A percentile compares a stretch with the other conserved stretches of the same genome.
Evolutionary conservation across 2,113 vertebrate genomes (phyloP).

Genomic region (Columbina picui): DNA sequence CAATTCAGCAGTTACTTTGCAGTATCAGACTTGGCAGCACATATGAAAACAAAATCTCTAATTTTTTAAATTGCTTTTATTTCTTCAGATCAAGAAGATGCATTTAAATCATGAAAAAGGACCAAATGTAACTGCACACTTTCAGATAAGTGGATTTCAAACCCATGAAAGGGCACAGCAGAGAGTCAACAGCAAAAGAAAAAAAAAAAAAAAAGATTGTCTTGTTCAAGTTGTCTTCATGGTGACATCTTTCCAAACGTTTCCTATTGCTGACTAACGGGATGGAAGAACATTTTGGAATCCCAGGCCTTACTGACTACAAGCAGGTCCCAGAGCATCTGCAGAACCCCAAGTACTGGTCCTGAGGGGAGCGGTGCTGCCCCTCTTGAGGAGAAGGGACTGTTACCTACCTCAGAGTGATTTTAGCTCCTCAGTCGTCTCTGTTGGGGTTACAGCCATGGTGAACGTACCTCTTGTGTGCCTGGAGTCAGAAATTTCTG

Average conservation of each 20-base stretch:
- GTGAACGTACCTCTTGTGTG: background rate
- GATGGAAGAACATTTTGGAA: background rate
- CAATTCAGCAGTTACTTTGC: conserved; percentile 69
- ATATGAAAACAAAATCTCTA: conserved; percentile 59
- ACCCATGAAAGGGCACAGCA: conserved; percentile 36
- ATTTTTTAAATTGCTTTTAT: conserved; percentile 49
- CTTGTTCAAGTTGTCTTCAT: conserved; percentile 3
- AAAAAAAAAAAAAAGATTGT: background rate
- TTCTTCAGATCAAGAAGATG: conserved; percentile 57
- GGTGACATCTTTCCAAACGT: conserved; percentile 4
- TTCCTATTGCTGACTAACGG: background rate
- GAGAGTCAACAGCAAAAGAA: conserved; percentile 42
- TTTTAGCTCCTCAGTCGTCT: background rate
- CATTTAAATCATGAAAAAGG: conserved; percentile 14
- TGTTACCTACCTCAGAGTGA: background rate
- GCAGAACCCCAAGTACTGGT: rapidly evolving
- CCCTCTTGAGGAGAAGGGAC: background rate
- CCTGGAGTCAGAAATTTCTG: background rate
- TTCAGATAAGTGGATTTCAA: conserved; percentile 60
- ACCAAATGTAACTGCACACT: conserved; percentile 61
- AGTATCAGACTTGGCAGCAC: conserved; percentile 62
- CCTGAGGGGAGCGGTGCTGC: background rate
- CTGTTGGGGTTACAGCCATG: background rate
- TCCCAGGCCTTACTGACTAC: background rate
- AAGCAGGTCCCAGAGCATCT: background rate